Base-by-base conservation (phyloP, 2,113 vertebrate genomes). In the Danionella cerebrum region DNA sequence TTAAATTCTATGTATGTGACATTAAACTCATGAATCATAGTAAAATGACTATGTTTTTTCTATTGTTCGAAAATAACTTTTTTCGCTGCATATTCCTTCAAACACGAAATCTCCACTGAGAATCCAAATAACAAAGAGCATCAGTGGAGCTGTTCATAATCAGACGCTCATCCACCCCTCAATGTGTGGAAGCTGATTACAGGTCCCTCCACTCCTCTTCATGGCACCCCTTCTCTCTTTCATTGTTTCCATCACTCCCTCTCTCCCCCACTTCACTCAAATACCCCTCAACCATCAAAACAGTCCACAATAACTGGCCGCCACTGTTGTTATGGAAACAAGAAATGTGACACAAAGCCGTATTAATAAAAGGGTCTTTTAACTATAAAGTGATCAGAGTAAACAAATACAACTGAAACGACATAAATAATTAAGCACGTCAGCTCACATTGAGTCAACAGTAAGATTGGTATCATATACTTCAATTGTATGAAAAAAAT, bases 261-360 rank as follows among this genome's bases (percentile, higher is more conserved):
- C 69, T 63, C 42, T 71, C 68, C 62, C 55, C 78, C 78, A 78
- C 78, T 81, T 82, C 78, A 84, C 79, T 81, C 82, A 81, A 81
- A 83, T 78, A 80, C 72, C 31, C 48, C 38, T 68, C 67, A 76
- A 79, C 80, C 77, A 83, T 77, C 78, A 75, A 67, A 70, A 73
- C 69, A 70, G 68, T 68, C 76, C 72, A 79, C 72, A 69, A 69
- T 73, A 65, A 84, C 79, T 65, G 73, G 83, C 82, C 83, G 82
- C 84, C 72, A 77, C 83, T 82, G 88, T 90, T 87, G 88, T 89
- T 89, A 90, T 90, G 88, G 88, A 87, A 90, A 89, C 87, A 74
- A 82, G 84, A 80, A 76, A 78, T 73, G 80, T 82, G 83, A 86
- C 85, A 88, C 86, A 89, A 87, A 85, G 75, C 71, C 67, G 73